Conservation (phyloP, 1,140 invertebrate species). For the Bombus breviceps region DNA sequence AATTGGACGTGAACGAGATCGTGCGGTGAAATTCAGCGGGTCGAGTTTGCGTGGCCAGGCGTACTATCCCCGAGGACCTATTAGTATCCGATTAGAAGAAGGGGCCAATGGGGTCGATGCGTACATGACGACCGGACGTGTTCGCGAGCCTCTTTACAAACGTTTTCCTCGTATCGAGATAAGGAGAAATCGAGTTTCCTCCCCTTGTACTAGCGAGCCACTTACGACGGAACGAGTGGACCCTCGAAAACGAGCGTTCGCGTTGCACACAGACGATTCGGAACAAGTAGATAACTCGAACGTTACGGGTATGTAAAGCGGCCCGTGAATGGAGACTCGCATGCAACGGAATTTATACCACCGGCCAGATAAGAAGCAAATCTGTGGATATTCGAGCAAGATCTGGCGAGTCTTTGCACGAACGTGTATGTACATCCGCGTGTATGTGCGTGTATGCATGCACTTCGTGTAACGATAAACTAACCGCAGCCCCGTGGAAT, state of each 20-base stretch:
- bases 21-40: slow-evolving; percentile 59
- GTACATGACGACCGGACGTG: slow-evolving; percentile 17
- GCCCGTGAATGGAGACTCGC: slow-evolving; percentile 42
- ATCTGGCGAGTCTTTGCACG: background rate
- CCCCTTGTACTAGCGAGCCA: slow-evolving; percentile 43
- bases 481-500: slow-evolving; percentile 14
- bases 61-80: slow-evolving; percentile 58
- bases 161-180: slow-evolving; percentile 61
- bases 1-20: slow-evolving; percentile 65
- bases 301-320: slow-evolving; percentile 50
- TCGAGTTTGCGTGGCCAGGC: slow-evolving; percentile 45
- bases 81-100: slow-evolving; percentile 69
- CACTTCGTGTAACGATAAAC: slow-evolving; percentile 31
- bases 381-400: slow-evolving; percentile 32
- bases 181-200: slow-evolving; percentile 65
- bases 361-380: slow-evolving; percentile 44
- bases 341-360: slow-evolving; percentile 50
- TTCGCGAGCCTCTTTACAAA: slow-evolving; percentile 44
- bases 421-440: background rate
- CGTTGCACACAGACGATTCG: slow-evolving; percentile 34
- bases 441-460: no score
- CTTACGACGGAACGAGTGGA: slow-evolving; percentile 47
- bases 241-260: slow-evolving; percentile 51
- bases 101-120: slow-evolving; percentile 39
- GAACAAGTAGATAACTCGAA: slow-evolving; percentile 50